Evolutionary conservation across 2,113 vertebrate species (phyloP).

Genomic region (Hiodon alosoides): DNA sequence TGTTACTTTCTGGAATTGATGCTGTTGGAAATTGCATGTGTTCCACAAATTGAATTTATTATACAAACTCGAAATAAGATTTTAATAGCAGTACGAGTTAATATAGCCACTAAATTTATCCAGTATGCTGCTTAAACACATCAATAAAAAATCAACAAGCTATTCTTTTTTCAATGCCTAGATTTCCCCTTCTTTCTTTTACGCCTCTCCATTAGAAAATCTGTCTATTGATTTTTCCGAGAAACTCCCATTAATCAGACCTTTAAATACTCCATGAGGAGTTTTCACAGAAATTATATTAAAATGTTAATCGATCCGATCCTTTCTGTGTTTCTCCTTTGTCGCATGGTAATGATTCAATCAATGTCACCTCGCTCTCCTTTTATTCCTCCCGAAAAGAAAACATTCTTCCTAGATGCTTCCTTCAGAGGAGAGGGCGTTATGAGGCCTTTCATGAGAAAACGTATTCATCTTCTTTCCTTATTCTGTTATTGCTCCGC

Average conservation of each 20-base stretch:
- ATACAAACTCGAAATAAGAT: no score
- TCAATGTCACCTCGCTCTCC: not conserved
- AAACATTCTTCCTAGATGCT: not conserved
- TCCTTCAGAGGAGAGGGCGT: not conserved
- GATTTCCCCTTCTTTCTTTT: not conserved
- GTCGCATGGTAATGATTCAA: not conserved
- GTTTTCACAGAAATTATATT: slow-evolving; percentile 16
- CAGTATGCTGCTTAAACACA: not conserved
- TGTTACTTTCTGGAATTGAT: no score
- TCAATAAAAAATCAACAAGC: no score
- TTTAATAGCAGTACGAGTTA: no score
- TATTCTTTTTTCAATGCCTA: not conserved
- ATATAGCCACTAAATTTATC: no score
- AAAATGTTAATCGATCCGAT: slow-evolving; percentile 1
- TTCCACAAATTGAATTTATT: no score
- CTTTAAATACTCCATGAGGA: not conserved
- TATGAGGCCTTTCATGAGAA: not conserved
- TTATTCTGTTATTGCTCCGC: not conserved
- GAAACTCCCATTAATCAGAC: not conserved
- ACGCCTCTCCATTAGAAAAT: not conserved
- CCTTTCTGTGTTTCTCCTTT: not conserved
- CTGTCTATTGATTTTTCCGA: slow-evolving; percentile 16
- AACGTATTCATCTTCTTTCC: slow-evolving; percentile 12
- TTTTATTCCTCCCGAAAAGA: slow-evolving; percentile 9
- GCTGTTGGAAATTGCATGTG: no score